Evolutionary conservation across 1,140 invertebrate species (phyloP), one percentile per base, ranked within the genome.

Genomic region (Ips typographus): DNA sequence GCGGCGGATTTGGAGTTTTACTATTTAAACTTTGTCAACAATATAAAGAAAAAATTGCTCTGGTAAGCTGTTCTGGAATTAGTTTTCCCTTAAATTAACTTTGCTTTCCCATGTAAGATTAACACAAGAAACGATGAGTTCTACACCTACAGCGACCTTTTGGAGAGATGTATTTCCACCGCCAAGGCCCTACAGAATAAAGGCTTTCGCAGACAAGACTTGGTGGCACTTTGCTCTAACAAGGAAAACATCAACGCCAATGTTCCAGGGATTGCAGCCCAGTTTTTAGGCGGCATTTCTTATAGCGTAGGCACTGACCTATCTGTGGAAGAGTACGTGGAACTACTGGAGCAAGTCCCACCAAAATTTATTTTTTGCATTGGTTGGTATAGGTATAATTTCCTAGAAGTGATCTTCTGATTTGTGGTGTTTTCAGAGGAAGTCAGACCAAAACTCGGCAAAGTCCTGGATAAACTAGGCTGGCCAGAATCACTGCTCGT

Each of bases 201-300:
- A 64, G 62, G 62, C 2, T 52, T 52, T 41, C 36, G 42, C 5
- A 8, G n/a, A 6, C 44, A 52, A 22, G 62, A 64, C 40, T 5
- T 52, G 7, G 52, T 64, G 4, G 62, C 62, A n/a, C 40, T 64
- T 40, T 64, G 62, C 8, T 52, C 62, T 1, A 64, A 51, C 8
- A 64, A 38, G 40, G 47, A 64, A 52, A 64, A 64, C 37, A 6
- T 64, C 3, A 52, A 64, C 42, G 62, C 62, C 6, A 40, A 42
- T 55, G 38, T 64, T n/a, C 44, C 49, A n/a, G 3, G 49, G 6
- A 40, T 64, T 7, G 62, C 62, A 2, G 62, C 41, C 3, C 62
- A 64, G 47, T 52, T 52, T 52, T 38, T 22, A 22, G 22, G 22
- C 22, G 22, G 22, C 0, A 22, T 22, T 22, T 22, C 22, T 22